Conservation (phyloP, 2,888 invertebrate species). For the Quadriops clusia region DNA sequence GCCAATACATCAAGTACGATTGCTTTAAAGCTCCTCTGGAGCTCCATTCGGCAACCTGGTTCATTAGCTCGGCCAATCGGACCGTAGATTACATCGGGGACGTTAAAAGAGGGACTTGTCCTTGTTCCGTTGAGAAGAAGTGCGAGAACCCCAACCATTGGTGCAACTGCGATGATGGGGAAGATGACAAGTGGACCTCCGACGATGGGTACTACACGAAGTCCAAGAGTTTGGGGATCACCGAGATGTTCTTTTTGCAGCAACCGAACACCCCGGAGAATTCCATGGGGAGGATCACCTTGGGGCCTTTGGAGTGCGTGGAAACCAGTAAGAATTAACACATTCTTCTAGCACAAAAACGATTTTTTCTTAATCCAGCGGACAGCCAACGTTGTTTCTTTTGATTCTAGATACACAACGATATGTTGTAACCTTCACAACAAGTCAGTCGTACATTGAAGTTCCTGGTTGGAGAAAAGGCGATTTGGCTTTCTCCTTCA, state of each 20-base stretch:
- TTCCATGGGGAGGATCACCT: constrained; percentile 74
- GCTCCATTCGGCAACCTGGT: constrained; percentile 81
- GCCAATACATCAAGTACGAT: constrained; percentile 81
- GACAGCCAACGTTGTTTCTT: constrained; percentile 1
- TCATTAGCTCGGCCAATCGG: constrained; percentile 67
- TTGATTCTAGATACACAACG: constrained; percentile 67
- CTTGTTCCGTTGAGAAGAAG: constrained; percentile 65
- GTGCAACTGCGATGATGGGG: constrained; percentile 80
- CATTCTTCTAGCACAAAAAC: too few relatives aligned
- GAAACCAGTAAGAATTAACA: constrained; percentile 89
- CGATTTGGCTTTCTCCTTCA: constrained; percentile 84
- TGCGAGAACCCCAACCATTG: constrained; percentile 72
- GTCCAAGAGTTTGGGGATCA: constrained; percentile 75
- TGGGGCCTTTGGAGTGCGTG: constrained; percentile 86
- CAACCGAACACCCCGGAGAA: constrained; percentile 72
- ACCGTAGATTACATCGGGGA: constrained; percentile 72
- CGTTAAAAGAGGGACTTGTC: constrained; percentile 66
- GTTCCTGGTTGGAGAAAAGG: constrained; percentile 90
- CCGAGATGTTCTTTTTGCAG: constrained; percentile 81
- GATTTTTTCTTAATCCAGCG: too few relatives aligned
- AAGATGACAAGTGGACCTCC: constrained; percentile 75
- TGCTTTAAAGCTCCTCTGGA: constrained; percentile 81
- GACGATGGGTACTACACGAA: constrained; percentile 79
- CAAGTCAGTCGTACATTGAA: constrained; percentile 83
- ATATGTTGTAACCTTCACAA: constrained; percentile 88